A percentile compares a stretch with the other conserved stretches of the same genome.
Conservation (phyloP, 2,888 invertebrate genomes). For the Megalurothrips usitatus region DNA sequence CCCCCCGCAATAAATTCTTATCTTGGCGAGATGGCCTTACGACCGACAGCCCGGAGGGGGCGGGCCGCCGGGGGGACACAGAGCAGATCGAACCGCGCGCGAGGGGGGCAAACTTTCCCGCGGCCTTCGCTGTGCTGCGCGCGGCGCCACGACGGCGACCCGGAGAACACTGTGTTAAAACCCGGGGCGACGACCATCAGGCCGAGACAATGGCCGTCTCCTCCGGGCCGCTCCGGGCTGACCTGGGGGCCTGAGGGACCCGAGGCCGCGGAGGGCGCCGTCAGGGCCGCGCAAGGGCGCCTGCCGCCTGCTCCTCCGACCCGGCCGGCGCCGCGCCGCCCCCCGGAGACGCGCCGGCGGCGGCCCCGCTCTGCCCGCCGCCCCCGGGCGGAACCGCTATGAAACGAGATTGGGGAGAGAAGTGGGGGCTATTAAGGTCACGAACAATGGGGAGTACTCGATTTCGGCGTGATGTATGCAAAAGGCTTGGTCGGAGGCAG, state of each 20-base stretch:
- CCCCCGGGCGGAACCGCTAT: conserved; percentile 9
- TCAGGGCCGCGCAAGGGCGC: too few species aligned
- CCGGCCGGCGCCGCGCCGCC: neutral
- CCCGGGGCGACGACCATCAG: neutral
- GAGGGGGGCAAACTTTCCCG: too few species aligned
- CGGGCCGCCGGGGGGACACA: neutral
- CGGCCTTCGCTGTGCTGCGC: too few species aligned
- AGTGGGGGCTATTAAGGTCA: conserved; percentile 22
- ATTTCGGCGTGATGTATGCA: conserved; percentile 23
- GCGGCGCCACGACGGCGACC: too few species aligned
- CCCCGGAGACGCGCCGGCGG: neutral
- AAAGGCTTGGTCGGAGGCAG: neutral
- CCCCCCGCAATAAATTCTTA: conserved; percentile 2
- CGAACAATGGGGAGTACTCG: conserved; percentile 25
- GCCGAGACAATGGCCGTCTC: neutral
- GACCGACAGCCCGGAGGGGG: neutral
- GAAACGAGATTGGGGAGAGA: conserved; percentile 22
- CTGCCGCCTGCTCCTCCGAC: neutral
- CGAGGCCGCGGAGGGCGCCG: neutral
- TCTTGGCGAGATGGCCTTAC: neutral
- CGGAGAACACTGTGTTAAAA: too few species aligned
- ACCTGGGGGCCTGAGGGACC: too few species aligned
- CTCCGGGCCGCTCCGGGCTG: too few species aligned
- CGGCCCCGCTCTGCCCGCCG: neutral
- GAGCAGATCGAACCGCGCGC: neutral